Percentiles rank a stretch among this genome's conserved stretches.
Evolutionary conservation across 2,888 invertebrate genomes (phyloP).

Genomic region (Strigamia crassipes): DNA sequence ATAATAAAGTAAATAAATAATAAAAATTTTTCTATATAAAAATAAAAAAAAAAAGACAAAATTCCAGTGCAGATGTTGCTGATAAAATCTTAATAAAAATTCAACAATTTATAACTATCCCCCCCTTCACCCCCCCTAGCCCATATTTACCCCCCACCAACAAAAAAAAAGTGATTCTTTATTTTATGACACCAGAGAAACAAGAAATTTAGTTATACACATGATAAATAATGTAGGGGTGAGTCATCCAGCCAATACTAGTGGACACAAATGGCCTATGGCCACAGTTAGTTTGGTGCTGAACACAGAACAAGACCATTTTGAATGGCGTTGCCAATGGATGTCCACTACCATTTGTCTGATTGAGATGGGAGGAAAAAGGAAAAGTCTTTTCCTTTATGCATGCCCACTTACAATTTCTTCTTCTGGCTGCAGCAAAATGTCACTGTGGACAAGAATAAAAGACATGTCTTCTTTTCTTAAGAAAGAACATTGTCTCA

Average conservation of each 20-base stretch:
- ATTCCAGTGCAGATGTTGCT: slow-evolving; percentile 27
- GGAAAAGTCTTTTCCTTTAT: slow-evolving; percentile 40
- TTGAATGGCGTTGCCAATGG: slow-evolving; percentile 42
- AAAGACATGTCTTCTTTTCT: slow-evolving; percentile 23
- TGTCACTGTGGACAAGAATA: slow-evolving; percentile 8
- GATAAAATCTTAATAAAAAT: slow-evolving; percentile 38
- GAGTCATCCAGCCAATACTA: not conserved
- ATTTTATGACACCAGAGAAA: slow-evolving; percentile 29
- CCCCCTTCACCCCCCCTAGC: not conserved
- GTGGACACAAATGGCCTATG: slow-evolving; percentile 40
- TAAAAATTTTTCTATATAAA: not conserved
- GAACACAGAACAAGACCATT: slow-evolving; percentile 35
- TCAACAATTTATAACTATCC: slow-evolving; percentile 1
- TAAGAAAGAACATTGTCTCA: not conserved
- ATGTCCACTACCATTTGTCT: slow-evolving; percentile 42
- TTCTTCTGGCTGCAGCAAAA: not conserved
- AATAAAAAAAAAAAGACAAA: not conserved
- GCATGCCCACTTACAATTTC: slow-evolving; percentile 32
- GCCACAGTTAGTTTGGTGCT: slow-evolving; percentile 36
- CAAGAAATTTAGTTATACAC: slow-evolving; percentile 42
- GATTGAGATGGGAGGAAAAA: slow-evolving; percentile 40
- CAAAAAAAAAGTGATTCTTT: not conserved
- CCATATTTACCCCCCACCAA: not conserved
- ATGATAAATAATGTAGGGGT: slow-evolving; percentile 40
- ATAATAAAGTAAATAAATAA: slow-evolving; percentile 40